Percentiles rank a stretch among this genome's conserved stretches.
Conservation (phyloP, 2,113 vertebrate genomes). For the Daubentonia madagascariensis region DNA sequence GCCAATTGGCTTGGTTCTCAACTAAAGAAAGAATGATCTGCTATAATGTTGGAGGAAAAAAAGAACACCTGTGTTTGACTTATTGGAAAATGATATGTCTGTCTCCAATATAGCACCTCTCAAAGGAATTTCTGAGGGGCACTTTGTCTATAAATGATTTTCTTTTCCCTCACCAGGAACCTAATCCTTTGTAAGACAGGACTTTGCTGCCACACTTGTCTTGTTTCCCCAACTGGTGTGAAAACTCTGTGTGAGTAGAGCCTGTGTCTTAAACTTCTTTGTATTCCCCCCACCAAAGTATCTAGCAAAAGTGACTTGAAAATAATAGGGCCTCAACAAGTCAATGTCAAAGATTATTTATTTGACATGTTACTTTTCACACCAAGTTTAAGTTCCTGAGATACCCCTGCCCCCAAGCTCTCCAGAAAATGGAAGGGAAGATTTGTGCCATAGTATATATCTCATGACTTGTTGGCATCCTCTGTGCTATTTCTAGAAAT, state of each 20-base stretch:
- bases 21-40: conserved; percentile 20
- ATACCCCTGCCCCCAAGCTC: not conserved
- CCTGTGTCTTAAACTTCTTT: not conserved
- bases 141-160: conserved; percentile 17
- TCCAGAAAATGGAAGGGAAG: conserved; percentile 26
- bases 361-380: conserved; percentile 4
- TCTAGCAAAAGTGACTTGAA: conserved; percentile 27
- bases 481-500: conserved; percentile 67
- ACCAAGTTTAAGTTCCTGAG: conserved; percentile 32
- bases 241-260: not conserved
- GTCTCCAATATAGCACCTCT: not conserved
- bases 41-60: not conserved
- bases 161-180: conserved; percentile 5
- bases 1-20: not conserved
- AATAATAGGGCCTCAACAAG: not conserved
- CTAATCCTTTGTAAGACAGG: not conserved
- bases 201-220: not conserved
- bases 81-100: conserved; percentile 2
- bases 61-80: not conserved
- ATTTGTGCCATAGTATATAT: not conserved
- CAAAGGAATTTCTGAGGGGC: not conserved
- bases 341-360: not conserved
- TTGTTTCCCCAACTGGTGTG: not conserved
- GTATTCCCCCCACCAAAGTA: not conserved
- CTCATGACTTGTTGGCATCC: conserved; percentile 49